These are phyloP conservation scores for Chrysolina haemoptera DNA, from an alignment of 2,888 invertebrate genomes.

Conservation along the genomic window DNA sequence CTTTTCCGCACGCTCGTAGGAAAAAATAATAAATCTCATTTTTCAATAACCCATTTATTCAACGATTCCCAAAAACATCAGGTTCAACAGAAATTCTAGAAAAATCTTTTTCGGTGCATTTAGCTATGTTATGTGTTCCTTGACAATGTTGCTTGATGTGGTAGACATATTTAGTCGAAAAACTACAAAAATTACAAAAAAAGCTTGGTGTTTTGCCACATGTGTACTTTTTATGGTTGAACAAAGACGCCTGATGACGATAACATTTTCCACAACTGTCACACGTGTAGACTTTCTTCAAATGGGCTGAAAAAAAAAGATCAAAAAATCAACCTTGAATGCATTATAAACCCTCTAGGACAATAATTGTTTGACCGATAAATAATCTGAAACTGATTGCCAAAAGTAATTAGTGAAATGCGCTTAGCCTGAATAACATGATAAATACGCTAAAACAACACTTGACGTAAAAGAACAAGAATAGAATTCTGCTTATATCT, in stretches of 20 bases:
- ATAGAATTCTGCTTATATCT: too few species aligned
- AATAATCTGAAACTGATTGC: not conserved
- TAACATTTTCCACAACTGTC: constrained; percentile 42
- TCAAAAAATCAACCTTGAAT: not conserved
- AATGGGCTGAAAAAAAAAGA: constrained; percentile 4
- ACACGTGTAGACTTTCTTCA: constrained; percentile 29
- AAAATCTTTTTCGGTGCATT: constrained; percentile 30
- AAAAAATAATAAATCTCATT: too few species aligned
- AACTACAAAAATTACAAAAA: constrained; percentile 78
- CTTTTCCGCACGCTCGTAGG: too few species aligned
- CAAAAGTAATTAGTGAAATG: not conserved
- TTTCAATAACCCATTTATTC: too few species aligned
- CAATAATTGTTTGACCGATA: not conserved
- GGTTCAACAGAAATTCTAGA: not conserved
- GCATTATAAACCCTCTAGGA: too few species aligned
- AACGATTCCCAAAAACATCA: too few species aligned
- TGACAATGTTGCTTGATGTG: constrained; percentile 48
- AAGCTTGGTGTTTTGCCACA: constrained; percentile 78
- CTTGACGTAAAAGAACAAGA: not conserved
- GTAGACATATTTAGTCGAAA: constrained; percentile 52
- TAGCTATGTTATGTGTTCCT: constrained; percentile 30
- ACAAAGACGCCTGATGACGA: constrained; percentile 41
- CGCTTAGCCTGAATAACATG: not conserved
- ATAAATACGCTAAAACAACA: not conserved
- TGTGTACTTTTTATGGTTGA: constrained; percentile 56